These are phyloP conservation scores for Ariolimax columbianus DNA, from an alignment of 2,888 invertebrate species.

Conservation along the genomic window DNA sequence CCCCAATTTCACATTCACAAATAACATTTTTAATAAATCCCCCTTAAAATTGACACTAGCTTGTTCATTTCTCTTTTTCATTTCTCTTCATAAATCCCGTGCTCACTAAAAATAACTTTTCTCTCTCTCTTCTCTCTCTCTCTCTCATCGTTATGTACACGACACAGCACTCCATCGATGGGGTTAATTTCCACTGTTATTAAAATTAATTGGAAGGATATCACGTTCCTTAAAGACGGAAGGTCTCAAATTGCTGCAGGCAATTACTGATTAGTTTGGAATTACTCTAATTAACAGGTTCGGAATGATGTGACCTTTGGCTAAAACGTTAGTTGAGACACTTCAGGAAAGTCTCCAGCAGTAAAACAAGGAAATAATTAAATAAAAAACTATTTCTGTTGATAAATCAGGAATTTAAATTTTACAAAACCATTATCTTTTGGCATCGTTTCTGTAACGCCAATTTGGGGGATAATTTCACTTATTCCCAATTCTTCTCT, in stretches of 20 bases:
- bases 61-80: background rate
- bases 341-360: background rate
- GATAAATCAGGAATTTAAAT: no score
- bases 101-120: no score
- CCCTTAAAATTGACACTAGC: background rate
- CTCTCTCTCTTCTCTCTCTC: background rate
- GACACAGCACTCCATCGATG: background rate
- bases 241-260: background rate
- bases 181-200: background rate
- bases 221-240: background rate
- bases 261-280: background rate
- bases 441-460: no score
- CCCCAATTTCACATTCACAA: no score
- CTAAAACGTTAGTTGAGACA: background rate
- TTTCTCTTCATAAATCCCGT: background rate
- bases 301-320: background rate
- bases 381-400: no score
- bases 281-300: conserved; percentile 13
- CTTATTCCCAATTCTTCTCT: no score
- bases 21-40: background rate
- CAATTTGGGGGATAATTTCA: no score
- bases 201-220: conserved; percentile 24
- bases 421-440: no score
- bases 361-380: no score
- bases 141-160: background rate